Percentiles rank a stretch among this genome's conserved stretches.
phyloP scores from a whole-genome alignment of 2,113 vertebrate species.

The Sturnus vulgaris region DNA sequence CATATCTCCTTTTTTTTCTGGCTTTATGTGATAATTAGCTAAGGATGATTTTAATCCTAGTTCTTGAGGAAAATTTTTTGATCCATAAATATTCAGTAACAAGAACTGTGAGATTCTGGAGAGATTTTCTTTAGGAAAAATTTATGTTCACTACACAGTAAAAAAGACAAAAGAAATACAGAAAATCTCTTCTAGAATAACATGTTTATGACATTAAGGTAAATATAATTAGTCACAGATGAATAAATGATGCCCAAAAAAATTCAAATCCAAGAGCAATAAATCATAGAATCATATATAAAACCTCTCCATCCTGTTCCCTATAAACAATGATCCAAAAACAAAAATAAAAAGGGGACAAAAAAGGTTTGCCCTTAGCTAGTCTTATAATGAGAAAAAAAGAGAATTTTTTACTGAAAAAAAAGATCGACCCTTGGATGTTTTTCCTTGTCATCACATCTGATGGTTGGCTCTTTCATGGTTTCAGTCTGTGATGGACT shows the following conservation, averaged over 20 bases:
- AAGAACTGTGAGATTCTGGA: background rate
- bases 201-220: background rate
- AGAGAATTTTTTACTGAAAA: background rate
- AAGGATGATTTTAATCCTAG: background rate
- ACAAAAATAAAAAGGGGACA: background rate
- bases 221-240: constrained; percentile 22
- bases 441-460: background rate
- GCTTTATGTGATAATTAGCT: background rate
- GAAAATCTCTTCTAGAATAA: background rate
- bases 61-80: background rate
- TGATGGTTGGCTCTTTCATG: background rate
- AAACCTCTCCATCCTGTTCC: background rate
- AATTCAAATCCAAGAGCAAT: background rate
- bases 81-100: background rate
- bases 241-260: background rate
- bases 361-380: background rate
- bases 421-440: background rate
- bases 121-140: background rate
- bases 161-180: background rate
- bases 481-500: background rate
- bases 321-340: background rate
- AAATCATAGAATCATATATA: background rate
- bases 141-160: background rate
- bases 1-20: background rate
- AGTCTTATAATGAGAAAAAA: background rate